phyloP scores from a whole-genome alignment of 2,113 vertebrate species.

The Setophaga coronata region DNA sequence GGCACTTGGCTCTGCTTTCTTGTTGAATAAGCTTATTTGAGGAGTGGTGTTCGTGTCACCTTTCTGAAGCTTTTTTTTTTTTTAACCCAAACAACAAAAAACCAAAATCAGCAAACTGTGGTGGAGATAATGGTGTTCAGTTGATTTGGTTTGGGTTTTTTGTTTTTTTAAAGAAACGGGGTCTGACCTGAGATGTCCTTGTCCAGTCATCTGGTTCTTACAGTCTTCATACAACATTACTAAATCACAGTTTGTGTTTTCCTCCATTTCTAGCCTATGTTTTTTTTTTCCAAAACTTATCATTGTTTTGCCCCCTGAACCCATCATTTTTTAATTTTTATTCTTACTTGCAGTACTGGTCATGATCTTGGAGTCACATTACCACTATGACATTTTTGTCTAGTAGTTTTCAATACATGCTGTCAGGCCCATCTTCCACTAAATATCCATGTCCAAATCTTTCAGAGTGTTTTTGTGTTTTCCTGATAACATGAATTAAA shows the following conservation, averaged over 20 bases:
- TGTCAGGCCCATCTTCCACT: neutral
- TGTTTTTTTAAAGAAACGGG: neutral
- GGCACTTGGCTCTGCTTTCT: neutral
- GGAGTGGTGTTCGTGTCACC: neutral
- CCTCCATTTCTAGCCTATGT: neutral
- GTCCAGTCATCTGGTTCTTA: neutral
- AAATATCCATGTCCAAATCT: neutral
- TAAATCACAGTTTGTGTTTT: neutral
- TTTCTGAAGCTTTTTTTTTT: neutral
- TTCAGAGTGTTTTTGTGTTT: neutral
- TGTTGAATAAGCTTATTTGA: neutral
- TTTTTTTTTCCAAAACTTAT: neutral
- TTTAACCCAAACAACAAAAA: neutral
- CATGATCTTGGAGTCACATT: neutral
- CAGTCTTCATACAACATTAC: neutral
- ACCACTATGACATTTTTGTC: neutral
- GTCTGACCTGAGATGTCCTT: neutral
- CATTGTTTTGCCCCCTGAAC: accelerated
- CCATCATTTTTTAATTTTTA: neutral
- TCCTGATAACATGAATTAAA: neutral
- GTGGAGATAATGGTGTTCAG: neutral
- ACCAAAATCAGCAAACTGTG: neutral
- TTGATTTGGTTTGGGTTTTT: neutral
- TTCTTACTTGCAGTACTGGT: neutral
- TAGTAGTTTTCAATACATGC: neutral